Evolutionary conservation across 1,140 invertebrate genomes (phyloP).

Genomic region (Apolygus lucorum): DNA sequence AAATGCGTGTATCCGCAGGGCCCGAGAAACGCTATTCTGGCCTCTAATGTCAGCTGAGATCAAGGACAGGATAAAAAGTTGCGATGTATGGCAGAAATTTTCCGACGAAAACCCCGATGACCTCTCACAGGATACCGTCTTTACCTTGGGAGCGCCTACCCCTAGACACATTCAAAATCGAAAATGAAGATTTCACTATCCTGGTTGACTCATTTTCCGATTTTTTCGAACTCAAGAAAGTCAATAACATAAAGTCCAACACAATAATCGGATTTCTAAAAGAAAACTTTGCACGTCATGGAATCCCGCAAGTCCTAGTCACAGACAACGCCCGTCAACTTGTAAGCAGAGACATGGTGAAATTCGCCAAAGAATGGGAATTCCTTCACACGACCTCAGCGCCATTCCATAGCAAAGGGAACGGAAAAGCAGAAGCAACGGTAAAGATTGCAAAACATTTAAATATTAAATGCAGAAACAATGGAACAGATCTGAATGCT

Average conservation of each 20-base stretch:
- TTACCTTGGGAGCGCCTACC: too few species aligned
- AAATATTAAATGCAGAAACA: not conserved
- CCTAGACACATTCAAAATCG: too few species aligned
- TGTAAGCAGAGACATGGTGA: conserved; percentile 38
- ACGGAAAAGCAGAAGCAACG: conserved; percentile 39
- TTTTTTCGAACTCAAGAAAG: not conserved
- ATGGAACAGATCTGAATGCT: not conserved
- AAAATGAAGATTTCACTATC: too few species aligned
- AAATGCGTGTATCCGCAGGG: not conserved
- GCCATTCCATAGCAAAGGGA: conserved; percentile 40
- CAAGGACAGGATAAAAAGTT: conserved; percentile 1
- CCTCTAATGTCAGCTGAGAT: conserved; percentile 29
- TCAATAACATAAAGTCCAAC: conserved; percentile 4
- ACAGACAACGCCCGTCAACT: conserved; percentile 41
- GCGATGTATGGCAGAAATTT: not conserved
- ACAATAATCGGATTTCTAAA: too few species aligned
- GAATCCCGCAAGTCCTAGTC: conserved; percentile 39
- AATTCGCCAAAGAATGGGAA: conserved; percentile 39
- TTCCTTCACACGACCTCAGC: conserved; percentile 38
- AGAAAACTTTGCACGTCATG: conserved; percentile 38
- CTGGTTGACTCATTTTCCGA: not conserved
- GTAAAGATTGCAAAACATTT: conserved; percentile 19
- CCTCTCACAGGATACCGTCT: not conserved
- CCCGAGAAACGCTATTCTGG: conserved; percentile 37
- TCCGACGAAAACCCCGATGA: not conserved